Base-by-base conservation (phyloP, 2,888 invertebrate genomes). In the Lochmaea crataegi region DNA sequence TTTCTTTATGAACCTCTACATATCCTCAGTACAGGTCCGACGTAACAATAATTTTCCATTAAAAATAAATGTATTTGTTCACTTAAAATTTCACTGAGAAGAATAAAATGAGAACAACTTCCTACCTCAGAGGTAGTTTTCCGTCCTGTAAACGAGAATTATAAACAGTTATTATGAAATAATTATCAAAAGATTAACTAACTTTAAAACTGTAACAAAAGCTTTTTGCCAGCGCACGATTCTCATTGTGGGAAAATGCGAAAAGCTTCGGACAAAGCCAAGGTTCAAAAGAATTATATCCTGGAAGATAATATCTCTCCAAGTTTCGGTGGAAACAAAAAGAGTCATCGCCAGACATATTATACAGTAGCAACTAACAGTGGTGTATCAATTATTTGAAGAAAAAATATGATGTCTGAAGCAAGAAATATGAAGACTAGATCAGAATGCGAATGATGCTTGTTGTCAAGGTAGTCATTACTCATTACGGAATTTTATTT, bases 111-210 rank as follows among this genome's bases (percentile, higher is more conserved):
- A 26, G 38, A 26, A 65, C 53, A 65, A 56, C 26, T 67, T 26
- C 42, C 45, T 32, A 16, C 53, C 58, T 53, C n/a, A 1, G 18
- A 53, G 53, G 10, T 14, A 26, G 26, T 58, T 14, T 38, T 58
- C 61, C 61, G 61, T 61, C 18, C 3, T 32, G 58, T n/a, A 26
- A 57, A 61, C 38, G 63, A 53, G 48, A n/a, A 41, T 57, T 57
- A 18, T 53, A 18, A 61, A 41, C 70, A 45, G 56, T 70, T 70
- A 65, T 65, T 56, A 70, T 65, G 56, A 70, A 64, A 64, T 70
- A 70, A 70, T 70, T 70, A 70, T 70, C 61, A 61, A 70, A 70
- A 70, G 69, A 70, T 70, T 70, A 70, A 70, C 69, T 70, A 57
- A 70, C 64, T 45, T 70, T 70, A 70, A n/a, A 65, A 70, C 70